phyloP scores from a whole-genome alignment of 2,888 invertebrate species.

The Phrixothrix hirtus region DNA sequence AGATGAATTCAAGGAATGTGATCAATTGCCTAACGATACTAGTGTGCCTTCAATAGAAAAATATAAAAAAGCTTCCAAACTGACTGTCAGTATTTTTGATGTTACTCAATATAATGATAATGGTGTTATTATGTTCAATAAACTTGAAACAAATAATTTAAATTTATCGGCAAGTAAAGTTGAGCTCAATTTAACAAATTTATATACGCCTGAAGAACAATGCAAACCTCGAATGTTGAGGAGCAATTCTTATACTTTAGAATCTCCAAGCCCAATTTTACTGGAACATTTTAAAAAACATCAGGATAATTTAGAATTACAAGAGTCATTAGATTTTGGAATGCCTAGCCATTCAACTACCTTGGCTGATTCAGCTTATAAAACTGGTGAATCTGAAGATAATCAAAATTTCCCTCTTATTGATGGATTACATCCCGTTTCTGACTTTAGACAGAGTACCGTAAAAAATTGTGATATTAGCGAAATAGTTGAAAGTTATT shows the following conservation, averaged over 20 bases:
- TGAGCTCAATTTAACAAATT: slow-evolving; percentile 3
- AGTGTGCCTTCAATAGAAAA: slow-evolving; percentile 29
- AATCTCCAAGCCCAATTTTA: slow-evolving; percentile 76
- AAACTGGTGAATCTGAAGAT: background rate
- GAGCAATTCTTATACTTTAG: slow-evolving; percentile 78
- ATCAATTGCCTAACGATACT: slow-evolving; percentile 10
- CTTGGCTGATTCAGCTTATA: background rate
- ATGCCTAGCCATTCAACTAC: background rate
- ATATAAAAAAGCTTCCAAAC: slow-evolving; percentile 30
- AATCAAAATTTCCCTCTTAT: background rate
- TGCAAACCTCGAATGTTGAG: slow-evolving; percentile 62
- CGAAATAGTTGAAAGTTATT: slow-evolving; percentile 3
- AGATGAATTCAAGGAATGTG: background rate
- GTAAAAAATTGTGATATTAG: slow-evolving; percentile 2
- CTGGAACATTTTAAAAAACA: slow-evolving; percentile 65
- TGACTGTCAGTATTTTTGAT: slow-evolving; percentile 45
- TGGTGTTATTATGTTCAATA: slow-evolving; percentile 14
- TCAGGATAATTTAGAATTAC: background rate
- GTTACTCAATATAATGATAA: slow-evolving; percentile 43
- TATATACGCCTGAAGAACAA: slow-evolving; percentile 40
- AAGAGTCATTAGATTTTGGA: too few species aligned
- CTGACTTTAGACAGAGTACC: background rate
- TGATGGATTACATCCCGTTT: background rate
- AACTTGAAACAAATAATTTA: slow-evolving; percentile 13
- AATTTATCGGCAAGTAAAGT: slow-evolving; percentile 3